Base-by-base conservation (phyloP, 2,888 invertebrate species). In the Scaptomyza polygonia region DNA sequence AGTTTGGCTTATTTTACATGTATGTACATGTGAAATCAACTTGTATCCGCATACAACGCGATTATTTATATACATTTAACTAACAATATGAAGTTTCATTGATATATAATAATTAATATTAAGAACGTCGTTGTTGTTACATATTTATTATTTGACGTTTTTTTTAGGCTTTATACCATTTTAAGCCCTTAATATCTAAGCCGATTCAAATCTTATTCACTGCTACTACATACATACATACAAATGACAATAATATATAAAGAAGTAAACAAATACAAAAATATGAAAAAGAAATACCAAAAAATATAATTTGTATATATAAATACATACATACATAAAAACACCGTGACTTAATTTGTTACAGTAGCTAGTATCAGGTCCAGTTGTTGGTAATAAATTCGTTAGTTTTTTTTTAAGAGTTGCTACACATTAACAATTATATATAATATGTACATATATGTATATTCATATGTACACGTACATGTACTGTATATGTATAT, bases 301-400 rank as follows among this genome's bases (percentile, higher is more conserved):
- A 21, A n/a, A 18, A 21, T n/a, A 5, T 5, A 30, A 29, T 53
- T 42, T 30, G 18, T 44, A 51, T 18, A 54, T 18, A 43, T 48
- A 58, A 27, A 32, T 40, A 56, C 61, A 74, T 61, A 61, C 59
- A 54, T 61, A 63, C 58, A 57, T 51, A 67, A 40, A 53, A 16
- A 68, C 25, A 62, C 49, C 25, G 43, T 14, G 45, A 49, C 44
- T 56, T 57, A 14, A 45, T 47, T 40, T 66, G 54, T 48, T 66
- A 57, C 65, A 65, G 58, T 32, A 63, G 55, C 81, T 80, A n/a
- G n/a, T n/a, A 80, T 86, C 80, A 80, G 80, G 80, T 80, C 70
- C 71, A 78, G 71, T 76, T 32, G 14, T 18, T 67, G 67, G 79
- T 72, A 77, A 87, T 88, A 88, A 88, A 88, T 88, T 88, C 88